Conservation (phyloP, 2,888 invertebrate species). For the Argyresthia albistria region DNA sequence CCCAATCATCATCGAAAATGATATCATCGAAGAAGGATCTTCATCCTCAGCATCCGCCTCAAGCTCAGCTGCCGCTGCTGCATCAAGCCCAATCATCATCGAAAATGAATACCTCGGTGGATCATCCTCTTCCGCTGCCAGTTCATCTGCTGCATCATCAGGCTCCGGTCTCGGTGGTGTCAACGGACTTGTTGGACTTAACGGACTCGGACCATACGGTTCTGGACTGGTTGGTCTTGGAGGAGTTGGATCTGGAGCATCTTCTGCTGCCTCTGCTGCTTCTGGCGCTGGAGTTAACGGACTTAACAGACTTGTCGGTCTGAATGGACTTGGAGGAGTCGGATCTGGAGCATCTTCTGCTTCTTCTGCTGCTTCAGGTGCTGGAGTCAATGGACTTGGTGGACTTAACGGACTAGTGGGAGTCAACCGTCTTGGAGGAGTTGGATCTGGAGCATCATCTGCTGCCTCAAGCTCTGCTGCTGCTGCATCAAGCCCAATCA, state of each 20-base stretch:
- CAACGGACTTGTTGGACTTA: not conserved
- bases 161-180: too few relatives aligned
- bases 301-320: not conserved
- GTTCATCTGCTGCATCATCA: too few relatives aligned
- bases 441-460: too few relatives aligned
- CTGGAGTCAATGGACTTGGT: not conserved
- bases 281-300: not conserved
- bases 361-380: not conserved
- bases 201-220: slow-evolving; percentile 1
- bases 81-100: too few relatives aligned
- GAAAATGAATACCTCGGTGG: too few relatives aligned
- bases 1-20: not conserved
- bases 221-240: not conserved
- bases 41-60: not conserved
- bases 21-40: not conserved
- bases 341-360: not conserved
- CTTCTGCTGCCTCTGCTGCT: not conserved
- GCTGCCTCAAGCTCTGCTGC: too few relatives aligned
- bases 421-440: too few relatives aligned
- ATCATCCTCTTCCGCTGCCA: too few relatives aligned
- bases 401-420: too few relatives aligned
- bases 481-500: too few relatives aligned
- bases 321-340: too few relatives aligned
- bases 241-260: not conserved
- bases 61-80: slow-evolving; percentile 1